phyloP scores from a whole-genome alignment of 23 tunicate genomes.

The Ciona savignyi region DNA sequence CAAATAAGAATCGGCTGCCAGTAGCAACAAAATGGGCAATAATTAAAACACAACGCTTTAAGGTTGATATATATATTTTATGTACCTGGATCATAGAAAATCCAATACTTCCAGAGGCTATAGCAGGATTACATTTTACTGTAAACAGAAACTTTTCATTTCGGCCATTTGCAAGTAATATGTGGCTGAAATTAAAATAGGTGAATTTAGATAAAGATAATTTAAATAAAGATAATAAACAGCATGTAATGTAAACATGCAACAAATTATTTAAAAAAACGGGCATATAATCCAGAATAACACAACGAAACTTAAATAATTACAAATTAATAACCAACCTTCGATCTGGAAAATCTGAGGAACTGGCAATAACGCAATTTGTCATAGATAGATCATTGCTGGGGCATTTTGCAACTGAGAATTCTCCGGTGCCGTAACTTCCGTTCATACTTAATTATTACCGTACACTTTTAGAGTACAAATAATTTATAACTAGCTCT shows the following conservation, averaged over 20 bases:
- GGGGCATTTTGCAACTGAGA: slow-evolving; percentile 68
- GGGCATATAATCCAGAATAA: not conserved
- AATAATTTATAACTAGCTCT: too few species aligned
- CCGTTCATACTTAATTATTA: too few species aligned
- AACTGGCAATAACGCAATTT: slow-evolving; percentile 52
- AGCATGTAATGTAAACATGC: not conserved
- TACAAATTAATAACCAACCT: not conserved
- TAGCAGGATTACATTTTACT: slow-evolving; percentile 7
- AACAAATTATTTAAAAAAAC: not conserved
- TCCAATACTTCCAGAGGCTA: slow-evolving; percentile 29
- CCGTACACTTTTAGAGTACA: too few species aligned
- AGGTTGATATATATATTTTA: not conserved
- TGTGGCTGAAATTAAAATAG: slow-evolving; percentile 17
- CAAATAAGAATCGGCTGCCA: too few species aligned
- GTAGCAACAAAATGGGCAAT: too few species aligned
- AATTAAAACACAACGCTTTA: not conserved
- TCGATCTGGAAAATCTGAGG: slow-evolving; percentile 11
- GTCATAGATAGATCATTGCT: slow-evolving; percentile 61
- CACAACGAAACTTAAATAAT: not conserved
- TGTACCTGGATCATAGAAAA: slow-evolving; percentile 59
- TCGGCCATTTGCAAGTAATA: slow-evolving; percentile 33
- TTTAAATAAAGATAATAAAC: not conserved
- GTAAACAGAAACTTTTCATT: slow-evolving; percentile 58
- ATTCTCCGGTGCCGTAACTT: too few species aligned
- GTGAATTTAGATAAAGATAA: not conserved